These are phyloP conservation scores for Drosophila colorata DNA, from an alignment of 2,888 invertebrate species.

Conservation along the genomic window DNA sequence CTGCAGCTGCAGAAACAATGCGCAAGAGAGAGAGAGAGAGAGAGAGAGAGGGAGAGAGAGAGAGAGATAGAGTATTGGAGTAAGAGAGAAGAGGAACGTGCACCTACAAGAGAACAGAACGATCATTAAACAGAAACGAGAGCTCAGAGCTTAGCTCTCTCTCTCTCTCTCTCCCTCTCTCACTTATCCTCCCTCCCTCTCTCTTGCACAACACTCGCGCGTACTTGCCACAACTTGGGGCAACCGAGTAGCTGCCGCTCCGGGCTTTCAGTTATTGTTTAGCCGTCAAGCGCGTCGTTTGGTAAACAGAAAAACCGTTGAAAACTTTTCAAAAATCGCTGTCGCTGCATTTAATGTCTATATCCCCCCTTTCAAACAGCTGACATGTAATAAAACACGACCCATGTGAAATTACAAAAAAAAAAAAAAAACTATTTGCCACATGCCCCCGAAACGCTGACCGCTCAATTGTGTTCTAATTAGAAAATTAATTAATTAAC, in stretches of 20 bases:
- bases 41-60: background rate
- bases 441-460: conserved; percentile 28
- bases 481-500: conserved; percentile 38
- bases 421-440: conserved; percentile 8
- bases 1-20: conserved; percentile 52
- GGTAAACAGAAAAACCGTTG: conserved; percentile 17
- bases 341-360: background rate
- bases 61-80: conserved; percentile 1
- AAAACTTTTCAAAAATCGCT: conserved; percentile 19
- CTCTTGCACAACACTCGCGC: background rate
- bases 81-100: conserved; percentile 8
- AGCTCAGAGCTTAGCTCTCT: conserved; percentile 16
- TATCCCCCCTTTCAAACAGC: background rate
- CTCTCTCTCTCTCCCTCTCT: conserved; percentile 1
- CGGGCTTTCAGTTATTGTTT: conserved; percentile 54
- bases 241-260: conserved; percentile 18
- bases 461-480: conserved; percentile 39
- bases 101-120: background rate
- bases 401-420: conserved; percentile 4
- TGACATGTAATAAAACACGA: conserved; percentile 16
- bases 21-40: background rate
- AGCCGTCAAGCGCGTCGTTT: conserved; percentile 49
- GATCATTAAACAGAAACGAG: conserved; percentile 24
- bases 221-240: conserved; percentile 56
- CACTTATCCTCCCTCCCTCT: background rate